Base-by-base conservation (phyloP, 1,140 invertebrate genomes). In the Drosophila willistoni region DNA sequence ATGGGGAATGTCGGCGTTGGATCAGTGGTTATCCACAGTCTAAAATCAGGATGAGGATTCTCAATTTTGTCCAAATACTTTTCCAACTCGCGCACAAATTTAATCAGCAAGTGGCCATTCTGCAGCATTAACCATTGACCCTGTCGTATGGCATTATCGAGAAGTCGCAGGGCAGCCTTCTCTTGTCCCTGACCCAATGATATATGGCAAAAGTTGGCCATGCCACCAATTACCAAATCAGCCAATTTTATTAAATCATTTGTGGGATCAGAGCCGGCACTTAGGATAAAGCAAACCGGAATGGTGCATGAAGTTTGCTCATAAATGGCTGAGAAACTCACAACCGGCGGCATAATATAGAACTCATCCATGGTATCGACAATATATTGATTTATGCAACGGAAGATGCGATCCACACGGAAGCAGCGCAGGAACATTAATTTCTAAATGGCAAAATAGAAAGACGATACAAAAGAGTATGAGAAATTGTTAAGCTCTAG, bases 21-120 rank as follows among this genome's bases (percentile, higher is more conserved):
- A 90, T 98, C 97, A 0, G 97, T 98, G 1, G 97, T 98, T 29
- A 98, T 92, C 97, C 97, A 98, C 0, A 98, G 93, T n/a, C 97
- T 93, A 92, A 98, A 98, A 91, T 98, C 96, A 0, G 96, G 95
- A 93, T 98, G 96, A 0, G 96, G 96, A 79, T 95, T 96, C 51
- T 93, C 94, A 63, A 97, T 94, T 77, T 95, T 94, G 76, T 98
- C 97, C 44, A 98, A 91, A 70, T 95, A 93, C 87, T 98, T 98
- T 91, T 98, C 97, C 54, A 98, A 92, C 51, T 95, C 94, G 25
- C 94, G 94, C 0, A 97, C 94, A 93, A 98, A 98, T n/a, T 93
- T 93, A 0, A 97, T 93, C 7, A 98, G 91, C 62, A 98, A 93
- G 91, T 98, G 97, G 75, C 97, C 98, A 91, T 98, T 98, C 93